Evolutionary conservation across 2,888 invertebrate species (phyloP).

Genomic region (Homarus gammarus): DNA sequence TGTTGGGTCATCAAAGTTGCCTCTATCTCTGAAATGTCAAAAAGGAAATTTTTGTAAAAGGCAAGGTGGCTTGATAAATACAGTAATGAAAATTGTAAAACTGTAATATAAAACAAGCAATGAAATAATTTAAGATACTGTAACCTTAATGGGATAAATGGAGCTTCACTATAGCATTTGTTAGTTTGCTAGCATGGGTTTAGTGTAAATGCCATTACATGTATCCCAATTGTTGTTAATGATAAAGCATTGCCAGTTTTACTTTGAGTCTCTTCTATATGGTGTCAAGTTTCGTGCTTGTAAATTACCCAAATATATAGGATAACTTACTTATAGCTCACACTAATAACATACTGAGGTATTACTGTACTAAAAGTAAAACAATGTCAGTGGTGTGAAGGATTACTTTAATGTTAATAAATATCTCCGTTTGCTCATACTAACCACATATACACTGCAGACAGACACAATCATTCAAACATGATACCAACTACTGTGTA

Average conservation of each 20-base stretch:
- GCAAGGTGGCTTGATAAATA: background rate
- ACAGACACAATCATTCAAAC: no score
- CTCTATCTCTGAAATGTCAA: slow-evolving; percentile 84
- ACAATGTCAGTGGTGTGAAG: no score
- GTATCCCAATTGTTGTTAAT: background rate
- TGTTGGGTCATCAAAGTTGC: slow-evolving; percentile 95
- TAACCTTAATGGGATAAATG: background rate
- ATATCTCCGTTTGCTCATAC: no score
- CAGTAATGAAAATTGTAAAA: background rate
- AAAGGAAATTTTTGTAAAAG: no score
- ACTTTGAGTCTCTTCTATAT: background rate
- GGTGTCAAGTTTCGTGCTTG: background rate
- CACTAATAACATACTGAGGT: no score
- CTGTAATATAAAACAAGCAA: background rate
- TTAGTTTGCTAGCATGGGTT: background rate
- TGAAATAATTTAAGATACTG: background rate
- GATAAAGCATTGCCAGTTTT: background rate
- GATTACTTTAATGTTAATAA: no score
- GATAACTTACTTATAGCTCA: no score
- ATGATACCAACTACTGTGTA: no score
- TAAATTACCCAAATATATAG: background rate
- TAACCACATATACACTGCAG: no score
- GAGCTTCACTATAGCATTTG: background rate
- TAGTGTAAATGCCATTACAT: background rate
- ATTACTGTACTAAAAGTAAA: no score